Evolutionary conservation across 2,113 vertebrate species (phyloP).

Genomic region (Campylomormyrus numenius): DNA sequence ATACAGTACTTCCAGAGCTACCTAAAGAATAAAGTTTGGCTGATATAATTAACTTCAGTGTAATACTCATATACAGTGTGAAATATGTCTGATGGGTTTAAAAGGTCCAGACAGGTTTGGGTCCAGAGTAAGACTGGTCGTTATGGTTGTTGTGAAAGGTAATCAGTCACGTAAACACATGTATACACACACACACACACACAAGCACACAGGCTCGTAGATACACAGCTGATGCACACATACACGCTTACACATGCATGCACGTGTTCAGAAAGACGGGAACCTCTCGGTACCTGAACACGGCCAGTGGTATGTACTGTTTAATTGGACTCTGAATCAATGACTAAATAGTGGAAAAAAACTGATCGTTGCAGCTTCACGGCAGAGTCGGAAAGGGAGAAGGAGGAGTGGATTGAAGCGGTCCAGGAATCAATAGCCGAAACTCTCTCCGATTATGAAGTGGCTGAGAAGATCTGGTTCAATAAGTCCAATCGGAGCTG

Average conservation of each 20-base stretch:
- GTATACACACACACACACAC: background rate
- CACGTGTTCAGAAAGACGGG: background rate
- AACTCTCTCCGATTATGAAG: conserved; percentile 96
- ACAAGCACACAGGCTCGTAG: background rate
- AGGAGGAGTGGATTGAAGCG: conserved; percentile 89
- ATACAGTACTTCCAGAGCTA: background rate
- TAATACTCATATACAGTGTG: background rate
- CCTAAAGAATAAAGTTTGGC: conserved; percentile 26
- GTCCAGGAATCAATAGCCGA: conserved; percentile 90
- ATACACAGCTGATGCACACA: background rate
- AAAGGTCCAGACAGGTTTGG: background rate
- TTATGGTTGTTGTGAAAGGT: background rate
- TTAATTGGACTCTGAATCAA: conserved; percentile 74
- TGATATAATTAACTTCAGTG: conserved; percentile 2
- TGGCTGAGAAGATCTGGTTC: conserved; percentile 98
- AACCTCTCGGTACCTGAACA: conserved; percentile 36
- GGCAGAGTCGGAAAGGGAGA: conserved; percentile 85
- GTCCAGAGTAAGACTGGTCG: background rate
- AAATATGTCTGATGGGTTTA: background rate
- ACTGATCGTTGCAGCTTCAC: conserved; percentile 86
- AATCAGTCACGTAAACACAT: background rate
- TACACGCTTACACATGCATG: background rate
- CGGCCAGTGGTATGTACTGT: conserved; percentile 40
- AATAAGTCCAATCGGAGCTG: conserved; percentile 89
- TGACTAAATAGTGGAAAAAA: conserved; percentile 48